These are phyloP conservation scores for Chaetorhynchus papuensis DNA, from an alignment of 2,113 vertebrate species.

Conservation along the genomic window DNA sequence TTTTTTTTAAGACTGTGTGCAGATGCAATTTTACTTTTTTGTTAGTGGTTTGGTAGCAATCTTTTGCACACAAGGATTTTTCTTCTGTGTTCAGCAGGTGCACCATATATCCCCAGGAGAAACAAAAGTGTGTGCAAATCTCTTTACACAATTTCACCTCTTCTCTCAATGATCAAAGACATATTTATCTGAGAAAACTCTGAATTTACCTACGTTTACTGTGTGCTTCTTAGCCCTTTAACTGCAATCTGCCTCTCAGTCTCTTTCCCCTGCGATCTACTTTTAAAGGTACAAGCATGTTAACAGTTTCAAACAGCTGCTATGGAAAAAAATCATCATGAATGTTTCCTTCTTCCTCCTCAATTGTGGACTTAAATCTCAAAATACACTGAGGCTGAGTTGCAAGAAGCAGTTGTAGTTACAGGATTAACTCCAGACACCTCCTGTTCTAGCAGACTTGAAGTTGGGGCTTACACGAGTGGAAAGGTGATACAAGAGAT, in stretches of 20 bases:
- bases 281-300: constrained; percentile 18
- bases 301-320: constrained; percentile 50
- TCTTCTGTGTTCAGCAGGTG: not conserved
- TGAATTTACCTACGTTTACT: not conserved
- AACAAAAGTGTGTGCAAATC: not conserved
- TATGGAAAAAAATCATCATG: constrained; percentile 21
- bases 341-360: constrained; percentile 27
- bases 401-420: constrained; percentile 36
- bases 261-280: not conserved
- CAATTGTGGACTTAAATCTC: constrained; percentile 30
- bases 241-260: not conserved
- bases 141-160: not conserved
- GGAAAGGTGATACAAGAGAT: constrained; percentile 52
- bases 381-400: constrained; percentile 18
- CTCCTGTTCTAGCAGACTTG: not conserved
- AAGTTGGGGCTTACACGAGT: not conserved
- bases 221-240: not conserved
- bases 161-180: not conserved
- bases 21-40: not conserved
- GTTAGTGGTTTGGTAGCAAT: not conserved
- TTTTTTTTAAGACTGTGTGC: not conserved
- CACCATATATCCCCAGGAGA: not conserved
- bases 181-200: not conserved
- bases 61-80: not conserved
- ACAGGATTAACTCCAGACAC: constrained; percentile 54